These are phyloP conservation scores for Theocolax elegans DNA, from an alignment of 1,140 invertebrate species.

Conservation along the genomic window DNA sequence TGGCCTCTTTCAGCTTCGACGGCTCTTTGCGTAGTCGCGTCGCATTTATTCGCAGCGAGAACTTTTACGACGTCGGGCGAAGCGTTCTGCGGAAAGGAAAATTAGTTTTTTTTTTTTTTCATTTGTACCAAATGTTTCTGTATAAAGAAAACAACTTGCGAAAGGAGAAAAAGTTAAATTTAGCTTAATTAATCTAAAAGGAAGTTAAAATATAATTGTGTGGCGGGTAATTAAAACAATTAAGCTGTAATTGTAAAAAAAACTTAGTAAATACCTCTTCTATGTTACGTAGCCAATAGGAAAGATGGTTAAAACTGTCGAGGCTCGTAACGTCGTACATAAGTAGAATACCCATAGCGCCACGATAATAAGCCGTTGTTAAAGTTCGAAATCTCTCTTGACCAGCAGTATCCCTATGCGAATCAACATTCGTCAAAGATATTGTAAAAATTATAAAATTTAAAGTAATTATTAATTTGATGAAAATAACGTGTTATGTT, in stretches of 20 bases:
- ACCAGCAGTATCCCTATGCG: conserved; percentile 70
- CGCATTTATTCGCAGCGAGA: conserved; percentile 87
- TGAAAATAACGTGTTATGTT: too few relatives aligned
- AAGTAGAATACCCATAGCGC: conserved; percentile 87
- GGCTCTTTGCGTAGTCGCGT: conserved; percentile 77
- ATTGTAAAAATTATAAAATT: too few relatives aligned
- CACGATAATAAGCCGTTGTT: conserved; percentile 88
- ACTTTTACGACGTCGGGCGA: conserved; percentile 87
- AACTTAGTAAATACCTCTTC: conserved; percentile 75
- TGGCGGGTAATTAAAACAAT: too few relatives aligned
- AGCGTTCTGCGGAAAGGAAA: conserved; percentile 74
- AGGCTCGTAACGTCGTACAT: conserved; percentile 90
- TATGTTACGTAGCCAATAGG: conserved; percentile 88
- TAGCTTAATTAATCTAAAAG: too few relatives aligned
- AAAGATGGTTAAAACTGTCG: conserved; percentile 87
- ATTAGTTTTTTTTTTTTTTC: too few relatives aligned
- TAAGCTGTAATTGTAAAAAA: too few relatives aligned
- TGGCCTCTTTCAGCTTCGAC: conserved; percentile 82
- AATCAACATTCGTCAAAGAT: too few relatives aligned
- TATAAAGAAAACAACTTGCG: too few relatives aligned
- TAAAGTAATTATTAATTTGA: too few relatives aligned
- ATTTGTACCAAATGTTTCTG: background rate
- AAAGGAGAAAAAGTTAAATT: too few relatives aligned
- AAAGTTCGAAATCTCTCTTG: conserved; percentile 84
- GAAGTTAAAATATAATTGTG: too few relatives aligned